These are phyloP conservation scores for Vanacampus margaritifer DNA, from an alignment of 2,113 vertebrate genomes.

Conservation along the genomic window DNA sequence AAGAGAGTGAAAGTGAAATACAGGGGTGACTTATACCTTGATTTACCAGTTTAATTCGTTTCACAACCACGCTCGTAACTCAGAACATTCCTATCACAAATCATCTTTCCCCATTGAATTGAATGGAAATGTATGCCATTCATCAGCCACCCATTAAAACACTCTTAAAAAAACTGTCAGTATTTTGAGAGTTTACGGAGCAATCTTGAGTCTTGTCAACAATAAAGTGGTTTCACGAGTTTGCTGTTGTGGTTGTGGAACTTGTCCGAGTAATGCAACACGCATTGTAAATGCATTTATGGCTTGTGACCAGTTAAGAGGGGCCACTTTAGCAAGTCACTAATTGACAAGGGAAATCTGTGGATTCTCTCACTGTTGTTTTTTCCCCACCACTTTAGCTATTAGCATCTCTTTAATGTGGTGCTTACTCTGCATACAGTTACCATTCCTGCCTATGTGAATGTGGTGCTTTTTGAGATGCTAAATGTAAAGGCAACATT, in stretches of 20 bases:
- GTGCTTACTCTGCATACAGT: conserved; percentile 14
- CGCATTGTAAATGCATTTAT: conserved; percentile 61
- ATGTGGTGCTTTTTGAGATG: conserved; percentile 13
- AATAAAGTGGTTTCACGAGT: conserved; percentile 23
- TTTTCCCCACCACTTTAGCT: conserved; percentile 15
- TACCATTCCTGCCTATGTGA: conserved; percentile 4
- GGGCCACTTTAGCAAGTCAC: conserved; percentile 45
- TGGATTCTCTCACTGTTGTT: conserved; percentile 37
- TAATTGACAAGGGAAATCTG: conserved; percentile 36
- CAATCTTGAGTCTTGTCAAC: conserved; percentile 19
- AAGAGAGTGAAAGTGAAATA: too few relatives aligned
- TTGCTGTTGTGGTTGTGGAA: conserved; percentile 50
- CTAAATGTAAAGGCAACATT: conserved; percentile 2
- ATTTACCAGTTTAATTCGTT: too few relatives aligned
- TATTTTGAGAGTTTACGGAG: background rate
- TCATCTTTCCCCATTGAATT: too few relatives aligned
- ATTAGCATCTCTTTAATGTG: conserved; percentile 21
- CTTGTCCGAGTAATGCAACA: conserved; percentile 41
- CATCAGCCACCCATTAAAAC: too few relatives aligned
- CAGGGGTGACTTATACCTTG: too few relatives aligned
- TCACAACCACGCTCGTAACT: too few relatives aligned
- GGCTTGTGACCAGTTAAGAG: conserved; percentile 56
- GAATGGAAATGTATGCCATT: too few relatives aligned
- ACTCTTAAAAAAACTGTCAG: too few relatives aligned
- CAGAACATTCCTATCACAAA: too few relatives aligned